A percentile compares a stretch with the other conserved stretches of the same genome.
These are phyloP conservation scores for Triplophysa siluroides DNA, from an alignment of 2,113 vertebrate species.

Conservation along the genomic window DNA sequence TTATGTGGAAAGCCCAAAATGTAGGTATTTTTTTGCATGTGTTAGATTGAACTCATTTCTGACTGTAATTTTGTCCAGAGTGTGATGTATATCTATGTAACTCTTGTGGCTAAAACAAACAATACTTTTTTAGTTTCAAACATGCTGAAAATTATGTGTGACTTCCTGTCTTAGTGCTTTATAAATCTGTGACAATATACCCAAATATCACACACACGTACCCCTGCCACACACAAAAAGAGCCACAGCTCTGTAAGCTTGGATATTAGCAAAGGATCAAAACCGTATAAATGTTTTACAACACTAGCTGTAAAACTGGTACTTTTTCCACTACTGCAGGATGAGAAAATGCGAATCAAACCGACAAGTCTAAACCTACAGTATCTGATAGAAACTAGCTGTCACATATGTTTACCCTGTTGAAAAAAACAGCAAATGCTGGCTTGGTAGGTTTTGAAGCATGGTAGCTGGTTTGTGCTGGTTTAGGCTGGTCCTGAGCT, in stretches of 20 bases:
- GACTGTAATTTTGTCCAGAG: too few species aligned
- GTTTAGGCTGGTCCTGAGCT: too few species aligned
- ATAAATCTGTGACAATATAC: background rate
- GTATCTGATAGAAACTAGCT: background rate
- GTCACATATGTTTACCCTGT: background rate
- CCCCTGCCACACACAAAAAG: background rate
- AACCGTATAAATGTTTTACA: constrained; percentile 10
- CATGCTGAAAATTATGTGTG: constrained; percentile 1
- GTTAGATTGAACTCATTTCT: background rate
- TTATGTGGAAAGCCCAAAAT: background rate
- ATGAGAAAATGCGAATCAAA: background rate
- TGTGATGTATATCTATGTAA: background rate
- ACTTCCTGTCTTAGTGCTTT: background rate
- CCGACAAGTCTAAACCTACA: constrained; percentile 5
- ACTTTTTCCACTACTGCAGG: constrained; percentile 28
- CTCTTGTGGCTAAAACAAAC: background rate
- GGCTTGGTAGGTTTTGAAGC: too few species aligned
- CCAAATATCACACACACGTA: background rate
- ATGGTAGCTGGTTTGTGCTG: too few species aligned
- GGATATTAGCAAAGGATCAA: constrained; percentile 17
- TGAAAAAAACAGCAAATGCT: too few species aligned
- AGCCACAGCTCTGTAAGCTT: background rate
- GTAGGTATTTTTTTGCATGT: background rate
- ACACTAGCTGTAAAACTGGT: background rate
- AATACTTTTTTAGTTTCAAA: background rate